These are phyloP conservation scores for Heliocidaris erythrogramma DNA, from an alignment of 35 echinoderm and acorn worm species.

Conservation along the genomic window DNA sequence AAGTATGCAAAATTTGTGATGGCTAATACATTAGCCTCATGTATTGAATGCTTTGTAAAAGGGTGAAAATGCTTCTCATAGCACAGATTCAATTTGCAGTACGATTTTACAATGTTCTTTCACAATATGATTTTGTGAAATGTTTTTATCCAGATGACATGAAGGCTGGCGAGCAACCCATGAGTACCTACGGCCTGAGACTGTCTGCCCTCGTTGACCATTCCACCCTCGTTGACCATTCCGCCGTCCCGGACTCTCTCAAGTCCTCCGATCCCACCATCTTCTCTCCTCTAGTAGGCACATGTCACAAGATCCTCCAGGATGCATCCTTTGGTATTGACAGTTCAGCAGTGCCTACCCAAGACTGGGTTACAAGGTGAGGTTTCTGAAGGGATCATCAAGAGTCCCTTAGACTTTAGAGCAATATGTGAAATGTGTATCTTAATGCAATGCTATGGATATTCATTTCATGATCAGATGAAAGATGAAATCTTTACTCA, in stretches of 20 bases:
- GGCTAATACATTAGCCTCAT: no score
- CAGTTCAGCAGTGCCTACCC: conserved; percentile 27
- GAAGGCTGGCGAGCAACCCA: conserved; percentile 56
- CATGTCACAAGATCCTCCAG: conserved; percentile 61
- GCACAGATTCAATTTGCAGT: no score
- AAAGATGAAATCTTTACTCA: no score
- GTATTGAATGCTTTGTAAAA: no score
- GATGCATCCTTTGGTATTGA: conserved; percentile 65
- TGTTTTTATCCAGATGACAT: conserved; percentile 42
- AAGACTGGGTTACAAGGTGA: conserved; percentile 76
- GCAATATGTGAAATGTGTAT: no score
- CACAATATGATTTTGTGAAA: not conserved
- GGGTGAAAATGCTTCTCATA: no score
- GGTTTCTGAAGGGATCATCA: not conserved
- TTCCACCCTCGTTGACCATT: conserved; percentile 21
- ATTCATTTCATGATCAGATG: no score
- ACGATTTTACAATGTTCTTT: no score
- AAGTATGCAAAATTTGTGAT: no score
- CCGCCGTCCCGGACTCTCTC: conserved; percentile 24
- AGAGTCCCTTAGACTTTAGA: not conserved
- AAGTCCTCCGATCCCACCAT: conserved; percentile 48
- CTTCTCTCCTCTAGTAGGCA: conserved; percentile 62
- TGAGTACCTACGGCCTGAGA: conserved; percentile 68
- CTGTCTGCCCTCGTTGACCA: conserved; percentile 56
- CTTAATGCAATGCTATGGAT: no score